phyloP scores from a whole-genome alignment of 2,797 vertebrate species.

The Cichlasoma orientale region DNA sequence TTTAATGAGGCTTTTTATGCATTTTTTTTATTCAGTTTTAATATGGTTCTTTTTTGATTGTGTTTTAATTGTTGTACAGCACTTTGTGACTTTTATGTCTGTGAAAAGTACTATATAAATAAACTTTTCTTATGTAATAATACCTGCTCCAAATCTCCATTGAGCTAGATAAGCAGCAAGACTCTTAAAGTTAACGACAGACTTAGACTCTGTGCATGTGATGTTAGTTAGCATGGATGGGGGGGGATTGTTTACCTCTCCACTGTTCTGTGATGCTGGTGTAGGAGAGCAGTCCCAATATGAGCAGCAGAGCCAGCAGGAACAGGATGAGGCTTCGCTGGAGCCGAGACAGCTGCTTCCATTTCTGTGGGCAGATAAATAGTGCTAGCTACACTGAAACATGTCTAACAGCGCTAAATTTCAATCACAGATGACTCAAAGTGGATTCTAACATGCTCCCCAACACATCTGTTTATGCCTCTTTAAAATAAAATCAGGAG shows the following conservation, averaged over 20 bases:
- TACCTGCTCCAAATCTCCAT: neutral
- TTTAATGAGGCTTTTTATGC: too few relatives aligned
- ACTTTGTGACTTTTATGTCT: too few relatives aligned
- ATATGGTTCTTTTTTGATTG: too few relatives aligned
- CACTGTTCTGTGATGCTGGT: slow-evolving; percentile 81
- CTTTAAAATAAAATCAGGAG: neutral
- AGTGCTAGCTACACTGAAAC: slow-evolving; percentile 5
- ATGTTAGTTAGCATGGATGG: neutral
- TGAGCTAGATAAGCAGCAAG: neutral
- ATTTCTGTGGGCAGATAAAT: slow-evolving; percentile 83
- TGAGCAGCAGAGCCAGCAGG: slow-evolving; percentile 82
- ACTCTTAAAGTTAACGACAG: neutral
- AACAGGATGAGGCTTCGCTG: slow-evolving; percentile 91
- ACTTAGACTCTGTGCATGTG: neutral
- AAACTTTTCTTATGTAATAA: too few relatives aligned
- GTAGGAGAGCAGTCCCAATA: slow-evolving; percentile 86
- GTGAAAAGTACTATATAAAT: too few relatives aligned
- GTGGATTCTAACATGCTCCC: neutral
- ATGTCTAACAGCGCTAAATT: neutral
- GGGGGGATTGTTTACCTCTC: slow-evolving; percentile 79
- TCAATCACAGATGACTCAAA: neutral
- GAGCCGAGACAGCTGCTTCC: slow-evolving; percentile 96
- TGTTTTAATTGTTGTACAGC: too few relatives aligned
- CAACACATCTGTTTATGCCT: neutral
- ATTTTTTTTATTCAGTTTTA: too few relatives aligned